phyloP scores from a whole-genome alignment of 2,797 vertebrate genomes.

The Rhinoraja longicauda region DNA sequence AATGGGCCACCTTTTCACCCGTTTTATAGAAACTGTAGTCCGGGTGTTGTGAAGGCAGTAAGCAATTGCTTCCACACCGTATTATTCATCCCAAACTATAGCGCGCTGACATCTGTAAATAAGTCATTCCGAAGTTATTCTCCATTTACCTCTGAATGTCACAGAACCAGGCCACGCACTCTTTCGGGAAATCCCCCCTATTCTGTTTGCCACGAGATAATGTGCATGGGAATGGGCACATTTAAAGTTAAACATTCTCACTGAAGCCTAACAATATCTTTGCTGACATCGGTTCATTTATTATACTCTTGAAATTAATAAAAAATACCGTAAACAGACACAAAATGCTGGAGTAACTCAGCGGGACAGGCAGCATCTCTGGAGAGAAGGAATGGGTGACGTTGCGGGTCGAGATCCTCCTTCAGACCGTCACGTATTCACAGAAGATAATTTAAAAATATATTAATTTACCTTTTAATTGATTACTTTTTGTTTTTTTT shows the following conservation, averaged over 20 bases:
- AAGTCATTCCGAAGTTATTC: not conserved
- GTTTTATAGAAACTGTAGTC: not conserved
- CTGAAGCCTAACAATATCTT: not conserved
- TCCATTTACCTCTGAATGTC: not conserved
- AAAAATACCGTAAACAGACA: no score
- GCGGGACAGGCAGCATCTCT: no score
- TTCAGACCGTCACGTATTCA: no score
- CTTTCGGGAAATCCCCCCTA: not conserved
- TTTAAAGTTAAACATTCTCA: not conserved
- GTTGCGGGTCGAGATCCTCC: no score
- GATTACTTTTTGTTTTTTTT: no score
- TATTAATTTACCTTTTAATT: no score
- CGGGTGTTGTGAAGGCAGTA: not conserved
- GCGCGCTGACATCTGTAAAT: not conserved
- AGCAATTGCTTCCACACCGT: not conserved
- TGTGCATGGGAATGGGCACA: not conserved
- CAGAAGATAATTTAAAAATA: no score
- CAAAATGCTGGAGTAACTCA: no score
- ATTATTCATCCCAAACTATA: not conserved
- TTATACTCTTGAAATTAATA: no score
- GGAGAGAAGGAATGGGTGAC: no score
- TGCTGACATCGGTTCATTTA: not conserved
- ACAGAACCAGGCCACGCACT: not conserved
- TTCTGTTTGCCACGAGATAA: not conserved
- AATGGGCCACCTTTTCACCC: slow-evolving; percentile 15